phyloP scores from a whole-genome alignment of 2,888 invertebrate genomes.

The Drosophila meridionalis region DNA sequence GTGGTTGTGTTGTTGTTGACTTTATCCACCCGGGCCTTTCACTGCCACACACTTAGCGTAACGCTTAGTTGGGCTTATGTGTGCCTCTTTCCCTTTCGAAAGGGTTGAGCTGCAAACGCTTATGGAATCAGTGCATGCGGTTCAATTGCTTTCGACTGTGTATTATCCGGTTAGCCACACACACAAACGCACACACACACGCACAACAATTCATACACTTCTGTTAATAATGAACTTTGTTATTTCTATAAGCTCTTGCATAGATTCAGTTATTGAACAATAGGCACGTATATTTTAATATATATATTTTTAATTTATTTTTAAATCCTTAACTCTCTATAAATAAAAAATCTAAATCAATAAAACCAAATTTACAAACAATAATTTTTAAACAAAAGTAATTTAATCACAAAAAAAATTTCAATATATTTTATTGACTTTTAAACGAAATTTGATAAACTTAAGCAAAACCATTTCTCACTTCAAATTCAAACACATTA shows the following conservation, averaged over 20 bases:
- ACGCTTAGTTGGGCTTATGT: conserved; percentile 58
- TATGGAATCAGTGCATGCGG: conserved; percentile 73
- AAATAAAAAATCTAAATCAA: too few species aligned
- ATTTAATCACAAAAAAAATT: too few species aligned
- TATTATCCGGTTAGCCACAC: conserved; percentile 57
- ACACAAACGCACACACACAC: conserved; percentile 3
- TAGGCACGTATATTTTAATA: too few species aligned
- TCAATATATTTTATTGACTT: background rate
- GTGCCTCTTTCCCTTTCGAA: conserved; percentile 28
- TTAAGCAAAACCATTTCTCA: background rate
- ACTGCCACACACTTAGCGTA: conserved; percentile 27
- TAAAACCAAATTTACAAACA: too few species aligned
- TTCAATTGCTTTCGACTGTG: conserved; percentile 68
- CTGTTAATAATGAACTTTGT: conserved; percentile 34
- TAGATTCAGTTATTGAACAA: background rate
- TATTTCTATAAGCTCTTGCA: conserved; percentile 8
- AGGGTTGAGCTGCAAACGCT: conserved; percentile 56
- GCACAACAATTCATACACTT: background rate
- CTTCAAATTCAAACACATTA: background rate
- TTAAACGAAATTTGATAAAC: background rate
- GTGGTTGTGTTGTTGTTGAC: background rate
- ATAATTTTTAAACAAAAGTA: too few species aligned
- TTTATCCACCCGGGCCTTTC: conserved; percentile 1
- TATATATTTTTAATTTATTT: too few species aligned
- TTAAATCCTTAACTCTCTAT: too few species aligned